phyloP scores from a whole-genome alignment of 2,888 invertebrate genomes.

The Drosophila emarginata region DNA sequence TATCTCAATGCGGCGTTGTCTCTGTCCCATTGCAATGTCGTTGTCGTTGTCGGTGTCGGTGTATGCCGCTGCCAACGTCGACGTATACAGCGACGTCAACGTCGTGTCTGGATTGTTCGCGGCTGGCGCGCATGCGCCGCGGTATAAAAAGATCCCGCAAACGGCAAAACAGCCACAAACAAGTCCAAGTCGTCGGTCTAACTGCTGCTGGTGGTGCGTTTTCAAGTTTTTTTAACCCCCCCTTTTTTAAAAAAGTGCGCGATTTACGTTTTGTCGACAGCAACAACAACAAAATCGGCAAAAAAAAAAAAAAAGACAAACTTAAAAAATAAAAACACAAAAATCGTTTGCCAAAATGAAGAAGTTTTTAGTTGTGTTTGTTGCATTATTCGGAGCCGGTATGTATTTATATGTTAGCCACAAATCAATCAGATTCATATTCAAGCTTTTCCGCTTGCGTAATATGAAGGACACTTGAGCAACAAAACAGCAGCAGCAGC shows the following conservation, averaged over 20 bases:
- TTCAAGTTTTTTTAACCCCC: slow-evolving; percentile 63
- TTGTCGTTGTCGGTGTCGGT: no score
- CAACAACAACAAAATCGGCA: no score
- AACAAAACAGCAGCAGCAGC: slow-evolving; percentile 12
- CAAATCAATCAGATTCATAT: not conserved
- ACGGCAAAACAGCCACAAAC: slow-evolving; percentile 82
- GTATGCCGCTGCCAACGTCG: slow-evolving; percentile 20
- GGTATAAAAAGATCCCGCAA: slow-evolving; percentile 83
- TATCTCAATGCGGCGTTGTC: not conserved
- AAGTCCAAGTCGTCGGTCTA: slow-evolving; percentile 82
- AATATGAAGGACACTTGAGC: slow-evolving; percentile 68
- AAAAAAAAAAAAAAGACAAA: slow-evolving; percentile 29
- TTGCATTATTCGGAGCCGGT: slow-evolving; percentile 87
- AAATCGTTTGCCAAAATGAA: slow-evolving; percentile 81
- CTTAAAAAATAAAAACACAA: slow-evolving; percentile 33
- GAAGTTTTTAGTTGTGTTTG: slow-evolving; percentile 84
- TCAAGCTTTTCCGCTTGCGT: slow-evolving; percentile 53
- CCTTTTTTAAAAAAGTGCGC: slow-evolving; percentile 52
- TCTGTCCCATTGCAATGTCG: slow-evolving; percentile 60
- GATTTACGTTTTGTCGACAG: slow-evolving; percentile 55
- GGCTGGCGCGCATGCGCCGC: slow-evolving; percentile 80
- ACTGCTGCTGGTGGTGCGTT: slow-evolving; percentile 75
- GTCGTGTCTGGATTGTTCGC: slow-evolving; percentile 71
- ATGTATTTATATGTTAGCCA: slow-evolving; percentile 83
- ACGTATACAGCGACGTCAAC: slow-evolving; percentile 29